Evolutionary conservation across 2,888 invertebrate species (phyloP).

Genomic region (Cephalotes varians): DNA sequence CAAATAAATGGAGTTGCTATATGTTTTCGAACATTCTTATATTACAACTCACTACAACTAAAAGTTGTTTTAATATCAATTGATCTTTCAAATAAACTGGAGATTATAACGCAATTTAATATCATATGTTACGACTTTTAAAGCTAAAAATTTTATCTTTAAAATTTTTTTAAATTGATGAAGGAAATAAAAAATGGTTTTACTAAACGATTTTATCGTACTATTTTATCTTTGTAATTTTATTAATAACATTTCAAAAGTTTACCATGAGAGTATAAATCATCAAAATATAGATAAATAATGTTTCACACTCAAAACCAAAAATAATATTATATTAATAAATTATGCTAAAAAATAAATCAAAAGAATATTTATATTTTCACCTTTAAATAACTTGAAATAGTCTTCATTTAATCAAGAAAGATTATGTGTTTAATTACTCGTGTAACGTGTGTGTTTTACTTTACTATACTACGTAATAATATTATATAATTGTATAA

Average conservation of each 20-base stretch:
- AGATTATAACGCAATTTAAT: no score
- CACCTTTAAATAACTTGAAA: background rate
- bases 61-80: no score
- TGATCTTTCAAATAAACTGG: background rate
- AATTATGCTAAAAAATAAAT: no score
- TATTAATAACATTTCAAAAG: background rate
- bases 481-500: background rate
- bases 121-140: no score
- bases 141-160: background rate
- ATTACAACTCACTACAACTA: no score
- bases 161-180: background rate
- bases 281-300: background rate
- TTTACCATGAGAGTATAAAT: background rate
- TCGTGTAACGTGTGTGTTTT: no score
- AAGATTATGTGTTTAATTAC: no score
- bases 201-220: background rate
- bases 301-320: no score
- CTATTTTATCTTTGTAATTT: background rate
- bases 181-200: background rate
- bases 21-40: background rate
- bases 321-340: background rate
- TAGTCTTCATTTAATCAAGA: background rate
- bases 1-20: conserved; percentile 10
- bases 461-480: no score
- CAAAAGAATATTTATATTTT: background rate